A percentile compares a stretch with the other conserved stretches of the same genome.
These are phyloP conservation scores for Entomobrya multifasciata DNA, from an alignment of 2,888 invertebrate genomes.

Conservation along the genomic window DNA sequence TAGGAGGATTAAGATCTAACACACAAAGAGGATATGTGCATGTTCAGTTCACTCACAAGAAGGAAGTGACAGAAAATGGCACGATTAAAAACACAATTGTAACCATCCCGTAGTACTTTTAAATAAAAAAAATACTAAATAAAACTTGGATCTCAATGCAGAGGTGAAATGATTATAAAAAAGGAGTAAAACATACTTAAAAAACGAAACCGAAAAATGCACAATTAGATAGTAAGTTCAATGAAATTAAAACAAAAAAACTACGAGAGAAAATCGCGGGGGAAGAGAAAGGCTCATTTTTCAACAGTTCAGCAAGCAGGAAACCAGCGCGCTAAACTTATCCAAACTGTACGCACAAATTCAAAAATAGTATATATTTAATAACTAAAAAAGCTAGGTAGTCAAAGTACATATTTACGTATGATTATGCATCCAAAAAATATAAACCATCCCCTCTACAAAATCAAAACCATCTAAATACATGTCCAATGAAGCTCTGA, in stretches of 20 bases:
- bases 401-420: too few relatives aligned
- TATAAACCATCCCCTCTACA: too few relatives aligned
- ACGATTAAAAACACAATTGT: background rate
- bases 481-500: too few relatives aligned
- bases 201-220: constrained; percentile 70
- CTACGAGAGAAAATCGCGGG: constrained; percentile 1
- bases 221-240: constrained; percentile 70
- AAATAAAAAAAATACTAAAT: background rate
- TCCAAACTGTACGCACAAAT: constrained; percentile 44
- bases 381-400: constrained; percentile 5
- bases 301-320: constrained; percentile 6
- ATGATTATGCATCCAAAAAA: too few relatives aligned
- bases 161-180: background rate
- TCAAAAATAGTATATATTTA: constrained; percentile 29
- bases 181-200: constrained; percentile 11
- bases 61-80: background rate
- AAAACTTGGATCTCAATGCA: background rate
- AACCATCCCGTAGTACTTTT: background rate
- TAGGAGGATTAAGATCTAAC: too few relatives aligned
- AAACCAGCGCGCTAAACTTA: constrained; percentile 5
- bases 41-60: background rate
- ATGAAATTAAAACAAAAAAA: background rate
- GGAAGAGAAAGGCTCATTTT: background rate
- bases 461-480: too few relatives aligned
- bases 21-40: background rate